Base-by-base conservation (phyloP, 1,140 invertebrate genomes). In the Carcinoscorpius rotundicauda region DNA sequence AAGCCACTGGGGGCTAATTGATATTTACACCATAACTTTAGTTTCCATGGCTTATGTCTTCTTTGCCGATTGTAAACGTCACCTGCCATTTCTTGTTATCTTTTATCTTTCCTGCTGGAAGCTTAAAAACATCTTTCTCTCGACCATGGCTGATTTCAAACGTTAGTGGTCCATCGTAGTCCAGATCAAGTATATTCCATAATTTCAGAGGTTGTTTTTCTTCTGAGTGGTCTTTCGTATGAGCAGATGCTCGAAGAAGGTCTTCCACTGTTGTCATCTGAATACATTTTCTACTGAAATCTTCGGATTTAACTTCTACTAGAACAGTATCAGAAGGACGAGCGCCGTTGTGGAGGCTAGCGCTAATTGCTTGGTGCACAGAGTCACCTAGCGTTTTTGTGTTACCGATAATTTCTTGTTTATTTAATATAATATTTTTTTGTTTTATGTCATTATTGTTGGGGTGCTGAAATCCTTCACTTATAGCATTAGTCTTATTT, bases 31-130 rank as follows among this genome's bases (percentile, higher is more conserved):
- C 29, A 29, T 29, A 29, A 29, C 29, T 29, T 29, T 29, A 29
- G 29, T 29, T 29, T 29, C 29, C 29, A 29, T 29, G 29, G 29
- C 29, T 29, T 29, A 29, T 29, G 29, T 29, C 29, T 29, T 57
- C 9, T 63, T 70, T 70, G 9, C 64, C 68, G 55, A 70, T 68
- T n/a, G 68, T 68, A 67, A 70, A 70, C 63, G 63, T 70, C 57
- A 70, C 69, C 64, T 70, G 69, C 69, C 69, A 70, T 66, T 69
- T 69, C 61, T 68, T 68, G 64, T 70, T 66, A 52, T 67, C 60
- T 52, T 66, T 70, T n/a, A 70, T 57, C 48, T 66, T 67, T 4
- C 52, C 63, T 3, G 68, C 63, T 49, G 69, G 69, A 53, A 70
- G 62, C 61, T 63, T 63, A 52, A 70, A 70, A 51, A 70, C 55